Evolutionary conservation across 2,113 vertebrate species (phyloP).

Genomic region (Vireo altiloquus): DNA sequence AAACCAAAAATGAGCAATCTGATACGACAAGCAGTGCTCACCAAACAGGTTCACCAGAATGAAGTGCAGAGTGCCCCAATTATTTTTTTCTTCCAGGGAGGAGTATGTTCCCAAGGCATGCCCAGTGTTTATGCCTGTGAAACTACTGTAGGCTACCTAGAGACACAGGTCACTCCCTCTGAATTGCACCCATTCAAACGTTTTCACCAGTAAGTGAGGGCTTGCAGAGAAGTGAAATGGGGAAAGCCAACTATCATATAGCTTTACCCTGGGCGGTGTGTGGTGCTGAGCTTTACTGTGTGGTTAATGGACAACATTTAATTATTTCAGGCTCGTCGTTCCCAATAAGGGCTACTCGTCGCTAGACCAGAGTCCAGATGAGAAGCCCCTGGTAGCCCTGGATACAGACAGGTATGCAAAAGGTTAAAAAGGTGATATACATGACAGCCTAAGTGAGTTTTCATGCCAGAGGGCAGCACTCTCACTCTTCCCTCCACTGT

Average conservation of each 20-base stretch:
- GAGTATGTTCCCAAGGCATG: neutral
- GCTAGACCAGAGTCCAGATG: constrained; percentile 97
- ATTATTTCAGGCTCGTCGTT: constrained; percentile 87
- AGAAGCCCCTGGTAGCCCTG: constrained; percentile 95
- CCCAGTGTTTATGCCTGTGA: neutral
- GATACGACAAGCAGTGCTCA: neutral
- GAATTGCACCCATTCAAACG: neutral
- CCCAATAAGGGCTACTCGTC: constrained; percentile 99
- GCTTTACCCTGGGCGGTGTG: neutral
- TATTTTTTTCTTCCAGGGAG: neutral
- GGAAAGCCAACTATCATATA: neutral
- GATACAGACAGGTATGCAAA: constrained; percentile 93
- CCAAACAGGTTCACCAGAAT: neutral
- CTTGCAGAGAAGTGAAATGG: neutral
- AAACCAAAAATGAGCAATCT: neutral
- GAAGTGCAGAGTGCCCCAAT: neutral
- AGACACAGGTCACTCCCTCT: neutral
- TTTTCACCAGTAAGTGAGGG: neutral
- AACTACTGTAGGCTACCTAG: neutral
- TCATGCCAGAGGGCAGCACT: neutral
- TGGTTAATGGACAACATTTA: neutral
- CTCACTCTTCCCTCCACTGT: neutral
- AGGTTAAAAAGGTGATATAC: neutral
- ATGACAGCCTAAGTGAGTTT: neutral
- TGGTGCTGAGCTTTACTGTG: neutral